Percentiles rank a stretch among this genome's conserved stretches.
Evolutionary conservation across 2,113 vertebrate genomes (phyloP).

Genomic region (Mesoclemmys tuberculata): DNA sequence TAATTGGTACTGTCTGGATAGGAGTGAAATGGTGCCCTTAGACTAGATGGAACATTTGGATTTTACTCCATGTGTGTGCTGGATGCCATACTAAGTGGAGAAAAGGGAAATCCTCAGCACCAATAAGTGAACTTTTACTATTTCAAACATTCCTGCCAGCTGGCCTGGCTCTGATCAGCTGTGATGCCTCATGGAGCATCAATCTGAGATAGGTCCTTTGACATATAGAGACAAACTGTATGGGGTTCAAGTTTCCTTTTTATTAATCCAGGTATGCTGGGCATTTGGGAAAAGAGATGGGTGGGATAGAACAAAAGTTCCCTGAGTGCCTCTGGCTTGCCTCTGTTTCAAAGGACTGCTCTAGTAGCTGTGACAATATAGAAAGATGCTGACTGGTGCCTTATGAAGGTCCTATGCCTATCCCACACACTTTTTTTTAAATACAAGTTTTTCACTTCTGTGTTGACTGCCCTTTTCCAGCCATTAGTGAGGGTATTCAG

Average conservation of each 20-base stretch:
- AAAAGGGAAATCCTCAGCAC: not conserved
- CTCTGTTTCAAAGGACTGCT: not conserved
- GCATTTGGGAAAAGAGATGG: not conserved
- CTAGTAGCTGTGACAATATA: not conserved
- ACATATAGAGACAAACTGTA: not conserved
- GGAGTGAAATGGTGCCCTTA: not conserved
- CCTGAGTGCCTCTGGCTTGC: not conserved
- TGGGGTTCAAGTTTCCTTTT: not conserved
- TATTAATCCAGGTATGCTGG: not conserved
- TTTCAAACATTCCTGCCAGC: not conserved
- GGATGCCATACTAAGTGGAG: accelerated
- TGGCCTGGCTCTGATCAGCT: not conserved
- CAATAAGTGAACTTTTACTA: not conserved
- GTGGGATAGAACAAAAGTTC: not conserved
- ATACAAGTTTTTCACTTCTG: accelerated
- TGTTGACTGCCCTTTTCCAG: not conserved
- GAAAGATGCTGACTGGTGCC: not conserved
- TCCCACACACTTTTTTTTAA: not conserved
- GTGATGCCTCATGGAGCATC: not conserved
- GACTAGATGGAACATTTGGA: not conserved
- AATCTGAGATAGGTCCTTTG: not conserved
- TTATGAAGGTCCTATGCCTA: not conserved
- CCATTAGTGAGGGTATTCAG: not conserved
- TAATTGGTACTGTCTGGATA: not conserved
- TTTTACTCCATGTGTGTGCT: not conserved